A percentile compares a stretch with the other conserved stretches of the same genome.
Evolutionary conservation across 2,888 invertebrate genomes (phyloP).

Genomic region (Tricholauxania praeusta): DNA sequence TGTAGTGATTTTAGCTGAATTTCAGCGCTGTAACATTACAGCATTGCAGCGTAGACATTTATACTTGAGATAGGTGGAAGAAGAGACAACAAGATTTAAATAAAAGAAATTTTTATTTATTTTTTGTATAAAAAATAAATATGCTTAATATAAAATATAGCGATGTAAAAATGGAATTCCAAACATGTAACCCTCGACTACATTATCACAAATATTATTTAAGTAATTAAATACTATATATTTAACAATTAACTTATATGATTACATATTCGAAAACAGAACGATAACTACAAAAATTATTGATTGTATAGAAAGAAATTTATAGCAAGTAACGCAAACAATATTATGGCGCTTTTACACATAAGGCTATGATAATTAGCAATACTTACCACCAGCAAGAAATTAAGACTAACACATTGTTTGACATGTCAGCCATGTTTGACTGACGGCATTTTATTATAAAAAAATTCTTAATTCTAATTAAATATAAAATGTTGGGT

Average conservation of each 20-base stretch:
- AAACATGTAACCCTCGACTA: slow-evolving; percentile 31
- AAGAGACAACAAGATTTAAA: background rate
- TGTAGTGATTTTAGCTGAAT: slow-evolving; percentile 42
- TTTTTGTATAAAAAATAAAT: slow-evolving; percentile 9
- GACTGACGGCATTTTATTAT: no score
- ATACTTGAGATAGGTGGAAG: slow-evolving; percentile 9
- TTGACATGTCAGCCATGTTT: no score
- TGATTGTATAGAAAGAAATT: slow-evolving; percentile 12
- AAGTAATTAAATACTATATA: slow-evolving; percentile 26
- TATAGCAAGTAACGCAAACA: background rate
- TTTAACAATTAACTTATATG: slow-evolving; percentile 26
- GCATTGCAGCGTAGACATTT: background rate
- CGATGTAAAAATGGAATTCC: slow-evolving; percentile 19
- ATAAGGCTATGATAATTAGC: no score
- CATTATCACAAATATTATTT: slow-evolving; percentile 30
- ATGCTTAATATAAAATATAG: slow-evolving; percentile 7
- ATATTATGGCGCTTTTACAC: background rate
- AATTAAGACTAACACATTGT: no score
- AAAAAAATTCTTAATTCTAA: no score
- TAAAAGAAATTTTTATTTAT: slow-evolving; percentile 3
- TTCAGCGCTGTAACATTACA: slow-evolving; percentile 42
- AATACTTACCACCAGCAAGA: no score
- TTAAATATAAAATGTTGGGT: no score
- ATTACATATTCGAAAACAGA: background rate
- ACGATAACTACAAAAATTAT: slow-evolving; percentile 15